Conservation (phyloP, 2,113 vertebrate genomes). For the Chrysochloris asiatica region DNA sequence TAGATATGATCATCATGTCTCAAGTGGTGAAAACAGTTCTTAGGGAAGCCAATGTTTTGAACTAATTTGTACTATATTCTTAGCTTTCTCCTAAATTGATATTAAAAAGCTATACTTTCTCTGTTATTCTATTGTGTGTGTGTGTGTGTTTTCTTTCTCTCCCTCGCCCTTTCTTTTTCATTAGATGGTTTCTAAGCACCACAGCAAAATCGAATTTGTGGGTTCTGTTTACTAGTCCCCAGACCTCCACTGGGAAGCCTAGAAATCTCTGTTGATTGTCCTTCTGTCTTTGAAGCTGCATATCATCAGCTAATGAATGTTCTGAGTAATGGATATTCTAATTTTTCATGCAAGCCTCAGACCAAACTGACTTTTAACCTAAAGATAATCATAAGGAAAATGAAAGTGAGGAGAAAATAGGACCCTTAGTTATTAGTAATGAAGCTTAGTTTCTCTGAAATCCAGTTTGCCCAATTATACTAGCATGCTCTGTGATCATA, state of each 20-base stretch:
- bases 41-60: background rate
- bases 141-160: background rate
- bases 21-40: background rate
- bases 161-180: background rate
- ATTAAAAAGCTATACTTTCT: background rate
- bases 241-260: background rate
- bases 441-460: background rate
- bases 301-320: background rate
- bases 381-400: constrained; percentile 33
- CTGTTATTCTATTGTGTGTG: background rate
- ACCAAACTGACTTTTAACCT: constrained; percentile 11
- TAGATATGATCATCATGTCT: background rate
- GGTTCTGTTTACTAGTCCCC: background rate
- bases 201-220: background rate
- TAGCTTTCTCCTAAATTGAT: background rate
- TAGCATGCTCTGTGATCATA: background rate
- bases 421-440: background rate
- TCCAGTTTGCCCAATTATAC: background rate
- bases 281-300: background rate
- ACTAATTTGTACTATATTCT: background rate
- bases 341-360: background rate
- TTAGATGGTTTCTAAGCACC: constrained; percentile 14
- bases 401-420: background rate
- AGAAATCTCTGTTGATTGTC: background rate
- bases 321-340: background rate